A percentile compares a stretch with the other conserved stretches of the same genome.
Conservation (phyloP, 2,113 vertebrate genomes). For the Myotis brandtii region DNA sequence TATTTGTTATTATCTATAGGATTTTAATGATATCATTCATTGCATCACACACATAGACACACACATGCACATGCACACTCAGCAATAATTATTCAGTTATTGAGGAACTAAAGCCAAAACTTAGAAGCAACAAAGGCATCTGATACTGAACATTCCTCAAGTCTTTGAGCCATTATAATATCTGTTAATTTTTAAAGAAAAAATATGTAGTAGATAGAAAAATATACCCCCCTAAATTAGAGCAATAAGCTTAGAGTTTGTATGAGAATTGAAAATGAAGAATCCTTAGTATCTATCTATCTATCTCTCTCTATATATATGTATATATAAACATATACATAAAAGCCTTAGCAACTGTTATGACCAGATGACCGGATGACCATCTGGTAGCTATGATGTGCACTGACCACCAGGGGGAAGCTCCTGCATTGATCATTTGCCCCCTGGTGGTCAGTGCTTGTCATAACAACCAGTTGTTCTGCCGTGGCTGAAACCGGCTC, state of each 20-base stretch:
- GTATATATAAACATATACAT: too few relatives aligned
- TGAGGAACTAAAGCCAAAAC: background rate
- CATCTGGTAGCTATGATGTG: too few relatives aligned
- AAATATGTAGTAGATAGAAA: background rate
- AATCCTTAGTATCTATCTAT: background rate
- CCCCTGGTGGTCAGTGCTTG: too few relatives aligned
- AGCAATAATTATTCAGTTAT: background rate
- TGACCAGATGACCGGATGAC: too few relatives aligned
- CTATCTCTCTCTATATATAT: too few relatives aligned
- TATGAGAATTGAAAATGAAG: background rate
- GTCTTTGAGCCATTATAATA: background rate
- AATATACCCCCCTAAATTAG: background rate
- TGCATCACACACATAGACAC: background rate
- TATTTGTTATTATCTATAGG: background rate
- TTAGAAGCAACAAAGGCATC: background rate
- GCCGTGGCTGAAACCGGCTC: too few relatives aligned
- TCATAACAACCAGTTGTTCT: too few relatives aligned
- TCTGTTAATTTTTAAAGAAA: background rate
- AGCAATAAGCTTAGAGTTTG: background rate
- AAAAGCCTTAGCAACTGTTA: too few relatives aligned
- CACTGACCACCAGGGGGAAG: too few relatives aligned
- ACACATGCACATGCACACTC: background rate
- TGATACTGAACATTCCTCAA: background rate
- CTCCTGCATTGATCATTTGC: too few relatives aligned
- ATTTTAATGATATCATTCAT: background rate